Base-by-base conservation (phyloP, 1,140 invertebrate genomes). In the Delia radicum region DNA sequence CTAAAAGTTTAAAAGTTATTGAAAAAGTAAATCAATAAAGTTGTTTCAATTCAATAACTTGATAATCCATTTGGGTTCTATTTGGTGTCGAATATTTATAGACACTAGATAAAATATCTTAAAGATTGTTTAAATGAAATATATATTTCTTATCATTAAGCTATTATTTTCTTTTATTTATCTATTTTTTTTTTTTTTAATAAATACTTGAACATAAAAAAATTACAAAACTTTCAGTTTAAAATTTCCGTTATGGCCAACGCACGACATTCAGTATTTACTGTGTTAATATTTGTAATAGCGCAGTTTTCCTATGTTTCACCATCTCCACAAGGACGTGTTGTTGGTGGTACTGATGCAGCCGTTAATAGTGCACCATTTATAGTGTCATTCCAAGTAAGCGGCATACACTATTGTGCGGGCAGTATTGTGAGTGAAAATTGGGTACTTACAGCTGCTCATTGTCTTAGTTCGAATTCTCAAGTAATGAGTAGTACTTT, bases 371-470 rank as follows among this genome's bases (percentile, higher is more conserved):
- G 77, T 28, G 86, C 86, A 28, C 85, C 85, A 21, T 87, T 81
- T 42, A 85, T 84, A 6, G 86, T 85, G 7, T 86, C 86, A 0
- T 77, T 87, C 74, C 86, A 87, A 61, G 76, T 81, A 26, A 26
- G 73, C 6, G 67, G 77, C 1, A 79, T 80, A 0, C 90, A 90
- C 67, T 87, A 89, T 74, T 91, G 91, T 79, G 88, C 87, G 33
- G 90, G 87, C 13, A 86, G 88, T 15, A 88, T 91, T 18, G 67
- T 91, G 3, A 86, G 85, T 48, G 74, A 78, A 10, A 74, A 87
- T 63, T 91, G 88, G 88, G 73, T 91, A 42, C 15, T 91, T 0
- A 90, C 89, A 0, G 84, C 84, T 0, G 84, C 82, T 2, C 84
- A 86, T 76, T 86, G 84, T 37, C 62, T 86, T 15, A 77, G 75